Evolutionary conservation across 2,888 invertebrate genomes (phyloP).

Genomic region (Diaperis boleti): DNA sequence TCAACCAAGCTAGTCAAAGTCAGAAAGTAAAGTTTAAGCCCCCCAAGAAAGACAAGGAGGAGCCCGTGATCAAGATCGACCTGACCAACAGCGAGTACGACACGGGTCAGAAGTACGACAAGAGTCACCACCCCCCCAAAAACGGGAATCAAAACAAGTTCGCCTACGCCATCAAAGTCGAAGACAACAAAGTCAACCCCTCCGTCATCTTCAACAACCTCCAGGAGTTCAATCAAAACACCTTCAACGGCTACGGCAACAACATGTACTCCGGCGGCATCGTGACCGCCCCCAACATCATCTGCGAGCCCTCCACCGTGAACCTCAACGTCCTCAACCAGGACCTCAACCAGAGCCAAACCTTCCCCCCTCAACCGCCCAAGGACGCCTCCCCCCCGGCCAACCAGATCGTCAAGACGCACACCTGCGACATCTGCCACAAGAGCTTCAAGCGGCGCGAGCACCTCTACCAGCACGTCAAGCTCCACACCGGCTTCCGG

Average conservation of each 20-base stretch:
- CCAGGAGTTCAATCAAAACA: slow-evolving; percentile 52
- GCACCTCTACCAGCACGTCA: slow-evolving; percentile 76
- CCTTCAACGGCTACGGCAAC: slow-evolving; percentile 44
- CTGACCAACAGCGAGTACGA: slow-evolving; percentile 54
- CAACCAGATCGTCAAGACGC: slow-evolving; percentile 46
- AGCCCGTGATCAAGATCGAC: slow-evolving; percentile 58
- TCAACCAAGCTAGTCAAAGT: slow-evolving; percentile 49
- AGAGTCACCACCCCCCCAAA: slow-evolving; percentile 53
- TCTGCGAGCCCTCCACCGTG: slow-evolving; percentile 51
- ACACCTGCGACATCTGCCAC: slow-evolving; percentile 71
- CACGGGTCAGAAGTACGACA: slow-evolving; percentile 51
- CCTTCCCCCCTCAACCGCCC: not conserved
- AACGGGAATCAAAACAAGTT: slow-evolving; percentile 51
- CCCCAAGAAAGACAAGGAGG: slow-evolving; percentile 30
- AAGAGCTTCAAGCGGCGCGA: slow-evolving; percentile 78
- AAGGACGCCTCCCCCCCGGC: slow-evolving; percentile 6
- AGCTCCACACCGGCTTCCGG: slow-evolving; percentile 75
- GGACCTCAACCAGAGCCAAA: slow-evolving; percentile 33
- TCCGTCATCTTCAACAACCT: slow-evolving; percentile 55
- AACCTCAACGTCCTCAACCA: slow-evolving; percentile 52
- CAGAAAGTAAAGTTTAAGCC: slow-evolving; percentile 36
- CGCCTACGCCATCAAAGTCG: slow-evolving; percentile 52
- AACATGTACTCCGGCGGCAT: slow-evolving; percentile 36
- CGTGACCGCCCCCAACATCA: slow-evolving; percentile 45
- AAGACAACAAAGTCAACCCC: slow-evolving; percentile 50